These are phyloP conservation scores for Amiota minor DNA, from an alignment of 2,888 invertebrate species.

Conservation along the genomic window DNA sequence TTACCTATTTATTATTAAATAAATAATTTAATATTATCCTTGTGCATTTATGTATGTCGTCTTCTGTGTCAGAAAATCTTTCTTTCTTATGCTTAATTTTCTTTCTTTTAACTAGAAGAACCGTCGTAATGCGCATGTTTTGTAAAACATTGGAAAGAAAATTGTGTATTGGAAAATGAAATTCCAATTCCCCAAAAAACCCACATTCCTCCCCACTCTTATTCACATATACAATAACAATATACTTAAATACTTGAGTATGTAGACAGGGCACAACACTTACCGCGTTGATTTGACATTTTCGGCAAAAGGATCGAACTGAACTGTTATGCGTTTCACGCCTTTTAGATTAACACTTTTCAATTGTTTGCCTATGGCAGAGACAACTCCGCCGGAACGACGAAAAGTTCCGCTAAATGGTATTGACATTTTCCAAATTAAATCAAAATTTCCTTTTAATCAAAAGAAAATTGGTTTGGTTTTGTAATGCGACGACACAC, in stretches of 20 bases:
- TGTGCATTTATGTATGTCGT: conserved; percentile 34
- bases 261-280: conserved; percentile 33
- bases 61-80: conserved; percentile 27
- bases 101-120: conserved; percentile 27
- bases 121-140: conserved; percentile 54
- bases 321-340: conserved; percentile 83
- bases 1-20: conserved; percentile 16
- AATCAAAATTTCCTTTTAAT: not conserved
- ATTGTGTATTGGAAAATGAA: conserved; percentile 46
- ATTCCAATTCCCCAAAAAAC: conserved; percentile 46
- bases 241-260: too few relatives aligned
- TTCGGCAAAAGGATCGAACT: conserved; percentile 89
- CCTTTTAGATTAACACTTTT: conserved; percentile 84
- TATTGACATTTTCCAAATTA: conserved; percentile 80
- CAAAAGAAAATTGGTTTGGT: not conserved
- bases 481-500: conserved; percentile 48
- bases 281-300: conserved; percentile 78
- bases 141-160: conserved; percentile 55
- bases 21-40: conserved; percentile 27
- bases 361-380: conserved; percentile 84
- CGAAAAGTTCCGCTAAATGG: conserved; percentile 80
- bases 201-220: conserved; percentile 4
- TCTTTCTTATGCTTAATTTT: conserved; percentile 29
- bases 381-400: conserved; percentile 80
- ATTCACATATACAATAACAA: not conserved